Evolutionary conservation across 2,888 invertebrate genomes (phyloP).

Genomic region (Portevinia maculata): DNA sequence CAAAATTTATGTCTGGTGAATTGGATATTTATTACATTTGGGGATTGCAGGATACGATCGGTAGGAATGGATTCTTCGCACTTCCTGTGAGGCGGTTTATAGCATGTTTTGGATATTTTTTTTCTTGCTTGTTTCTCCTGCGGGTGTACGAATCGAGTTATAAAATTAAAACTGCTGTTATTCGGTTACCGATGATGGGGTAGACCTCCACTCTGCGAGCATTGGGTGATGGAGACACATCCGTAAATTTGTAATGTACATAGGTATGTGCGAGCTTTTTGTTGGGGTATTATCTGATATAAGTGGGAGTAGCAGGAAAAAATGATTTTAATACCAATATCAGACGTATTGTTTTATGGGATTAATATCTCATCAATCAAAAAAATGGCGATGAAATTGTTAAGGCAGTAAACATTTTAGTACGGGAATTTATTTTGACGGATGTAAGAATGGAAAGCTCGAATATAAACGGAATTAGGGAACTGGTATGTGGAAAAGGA

Average conservation of each 20-base stretch:
- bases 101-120: neutral
- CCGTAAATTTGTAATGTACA: slow-evolving; percentile 17
- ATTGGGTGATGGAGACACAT: slow-evolving; percentile 7
- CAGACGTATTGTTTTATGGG: neutral
- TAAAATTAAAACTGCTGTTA: slow-evolving; percentile 61
- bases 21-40: slow-evolving; percentile 64
- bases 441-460: neutral
- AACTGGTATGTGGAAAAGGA: too few species aligned
- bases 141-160: slow-evolving; percentile 51
- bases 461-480: too few species aligned
- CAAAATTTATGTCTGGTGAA: slow-evolving; percentile 64
- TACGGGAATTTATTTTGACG: slow-evolving; percentile 14
- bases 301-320: neutral
- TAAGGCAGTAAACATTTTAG: slow-evolving; percentile 24
- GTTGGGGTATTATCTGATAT: neutral
- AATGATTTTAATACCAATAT: slow-evolving; percentile 1
- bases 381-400: slow-evolving; percentile 14
- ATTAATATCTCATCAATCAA: slow-evolving; percentile 17
- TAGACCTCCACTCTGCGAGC: too few species aligned
- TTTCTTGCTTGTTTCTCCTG: slow-evolving; percentile 24
- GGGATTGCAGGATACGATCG: slow-evolving; percentile 30
- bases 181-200: slow-evolving; percentile 30
- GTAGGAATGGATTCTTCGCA: neutral
- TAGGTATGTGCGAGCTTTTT: slow-evolving; percentile 37
- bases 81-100: slow-evolving; percentile 5